Base-by-base conservation (phyloP, 2,797 vertebrate species). In the Mormyrops boulengeri region DNA sequence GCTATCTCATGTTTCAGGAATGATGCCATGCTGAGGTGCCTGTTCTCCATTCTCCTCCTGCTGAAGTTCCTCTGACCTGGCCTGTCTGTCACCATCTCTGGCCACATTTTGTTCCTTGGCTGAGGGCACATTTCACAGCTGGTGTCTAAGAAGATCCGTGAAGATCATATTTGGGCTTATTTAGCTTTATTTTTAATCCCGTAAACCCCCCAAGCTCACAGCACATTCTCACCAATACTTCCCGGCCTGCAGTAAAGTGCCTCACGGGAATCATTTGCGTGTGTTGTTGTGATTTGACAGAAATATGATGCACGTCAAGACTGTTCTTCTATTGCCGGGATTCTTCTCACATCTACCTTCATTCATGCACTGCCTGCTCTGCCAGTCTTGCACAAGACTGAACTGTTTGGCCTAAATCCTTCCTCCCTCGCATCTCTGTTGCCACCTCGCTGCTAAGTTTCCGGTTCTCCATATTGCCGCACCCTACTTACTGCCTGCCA, bases 301-400 rank as follows among this genome's bases (percentile, higher is more conserved):
- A 84, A 84, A 84, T 84, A 84, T 84, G 41, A 84, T 49, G n/a
- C 49, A 84, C 19, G n/a, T 84, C 41, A 84, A 73, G 69, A 19
- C 44, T 47, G 77, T 84, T 22, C 41, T 49, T 49, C 47, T 19
- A 47, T 73, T 73, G 77, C 44, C 6, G 3, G 17, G 19, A 19
- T 84, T 84, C 19, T n/a, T 47, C 41, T 84, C 80, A 84, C 17
- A 41, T 41, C 69, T 41, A 38, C 80, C 44, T 84, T 84, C 47
- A 84, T 84, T 84, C 8, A 49, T 84, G 47, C 19, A 84, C n/a
- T 26, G 47, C 47, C 80, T 49, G 22, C 47, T 49, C 19, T 84
- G 80, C 38, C 41, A 49, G 44, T 84, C 44, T 84, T 49, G 47
- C 47, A 84, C 19, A 84, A 49, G 49, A 84, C 80, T 22, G 47